Evolutionary conservation across 2,797 vertebrate species (phyloP), one percentile per base, ranked within the genome.

Genomic region (Sebastes trivittatus): DNA sequence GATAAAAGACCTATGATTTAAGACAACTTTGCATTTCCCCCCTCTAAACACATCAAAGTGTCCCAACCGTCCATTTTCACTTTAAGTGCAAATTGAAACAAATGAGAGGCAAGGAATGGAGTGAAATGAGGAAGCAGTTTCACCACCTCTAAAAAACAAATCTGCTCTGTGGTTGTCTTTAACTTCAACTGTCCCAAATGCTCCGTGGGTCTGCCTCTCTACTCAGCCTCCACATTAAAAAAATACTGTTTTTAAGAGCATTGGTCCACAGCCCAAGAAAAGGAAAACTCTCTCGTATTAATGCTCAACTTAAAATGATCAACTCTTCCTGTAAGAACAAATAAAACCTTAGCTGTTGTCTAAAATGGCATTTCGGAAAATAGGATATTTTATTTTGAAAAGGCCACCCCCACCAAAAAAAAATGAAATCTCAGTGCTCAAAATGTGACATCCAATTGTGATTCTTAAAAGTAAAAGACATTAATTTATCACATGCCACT

Each of bases 11-110:
- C 16, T n/a, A 83, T 66, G 62, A 75, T 90, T 49, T 92, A 91
- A 90, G 92, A 92, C 84, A 62, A 82, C 80, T 87, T 85, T 90
- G 87, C 84, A 83, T 78, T 60, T 63, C 13, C 63, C 54, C 54
- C 29, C 0, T 16, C 16, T 14, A 11, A 88, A 89, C 68, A 77
- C 68, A 64, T 23, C 10, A 11, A 71, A 80, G 74, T 83, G 70
- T 88, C 80, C 74, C 55, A 60, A 81, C 75, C 58, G 55, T 69
- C 79, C 27, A 65, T 69, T 91, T 87, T 79, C 52, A 81, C 46
- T 58, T 86, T 86, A 88, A 94, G 94, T 93, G 91, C 91, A 94
- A 92, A 92, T 82, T 77, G 64, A 86, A 91, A 84, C 32, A 76
- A 88, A 86, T 8, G 70, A 83, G 78, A 88, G 70, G 76, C 22